Conservation (phyloP, 1,140 invertebrate genomes). For the Papilio dardanus region DNA sequence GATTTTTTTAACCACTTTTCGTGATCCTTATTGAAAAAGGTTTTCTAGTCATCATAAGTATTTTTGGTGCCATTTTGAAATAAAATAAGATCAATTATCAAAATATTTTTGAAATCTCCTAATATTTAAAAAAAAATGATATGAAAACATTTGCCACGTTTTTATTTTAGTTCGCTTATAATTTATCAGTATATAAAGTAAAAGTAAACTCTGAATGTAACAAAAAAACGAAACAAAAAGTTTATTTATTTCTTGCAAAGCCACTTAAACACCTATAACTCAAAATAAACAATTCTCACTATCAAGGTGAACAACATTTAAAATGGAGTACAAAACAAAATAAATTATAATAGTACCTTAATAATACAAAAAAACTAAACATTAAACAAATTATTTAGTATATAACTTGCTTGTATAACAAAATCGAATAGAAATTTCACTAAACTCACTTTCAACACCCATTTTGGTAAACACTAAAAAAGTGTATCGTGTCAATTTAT, state of each 20-base stretch:
- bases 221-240: background rate
- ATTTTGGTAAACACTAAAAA: slow-evolving; percentile 50
- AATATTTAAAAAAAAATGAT: background rate
- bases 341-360: background rate
- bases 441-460: slow-evolving; percentile 65
- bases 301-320: slow-evolving; percentile 13
- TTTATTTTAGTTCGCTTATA: background rate
- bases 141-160: background rate
- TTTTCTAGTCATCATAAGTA: no score
- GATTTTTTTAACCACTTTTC: no score
- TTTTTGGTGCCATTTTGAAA: no score
- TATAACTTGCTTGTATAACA: background rate
- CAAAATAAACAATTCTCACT: background rate
- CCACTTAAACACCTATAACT: background rate
- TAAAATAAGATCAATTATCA: no score
- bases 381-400: background rate
- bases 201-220: background rate
- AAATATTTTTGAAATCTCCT: background rate
- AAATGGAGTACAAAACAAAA: background rate
- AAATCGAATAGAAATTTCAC: slow-evolving; percentile 24
- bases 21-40: no score
- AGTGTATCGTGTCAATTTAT: slow-evolving; percentile 25
- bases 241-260: background rate
- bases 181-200: background rate
- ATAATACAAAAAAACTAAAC: background rate